phyloP scores from a whole-genome alignment of 2,113 vertebrate species.

The Alosa alosa region DNA sequence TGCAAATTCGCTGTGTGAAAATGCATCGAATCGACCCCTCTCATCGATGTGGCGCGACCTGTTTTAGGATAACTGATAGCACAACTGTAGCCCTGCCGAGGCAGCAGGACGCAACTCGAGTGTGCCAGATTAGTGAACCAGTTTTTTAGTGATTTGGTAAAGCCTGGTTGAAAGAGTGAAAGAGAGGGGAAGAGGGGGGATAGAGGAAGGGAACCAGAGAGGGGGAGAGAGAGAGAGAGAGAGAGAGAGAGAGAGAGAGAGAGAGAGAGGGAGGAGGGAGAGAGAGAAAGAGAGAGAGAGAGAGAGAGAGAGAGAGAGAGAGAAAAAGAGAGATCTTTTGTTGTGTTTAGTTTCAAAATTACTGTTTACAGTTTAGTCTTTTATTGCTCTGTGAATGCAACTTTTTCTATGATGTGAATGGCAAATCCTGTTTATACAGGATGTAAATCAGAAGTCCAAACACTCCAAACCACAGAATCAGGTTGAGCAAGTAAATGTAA shows the following conservation, averaged over 20 bases:
- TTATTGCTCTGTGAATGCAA: not conserved
- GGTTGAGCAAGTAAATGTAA: not conserved
- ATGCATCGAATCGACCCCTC: slow-evolving; percentile 19
- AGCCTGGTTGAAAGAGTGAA: not conserved
- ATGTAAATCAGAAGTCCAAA: slow-evolving; percentile 15
- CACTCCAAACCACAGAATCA: slow-evolving; percentile 27
- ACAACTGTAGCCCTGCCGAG: not conserved
- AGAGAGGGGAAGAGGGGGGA: not conserved
- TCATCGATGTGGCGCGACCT: slow-evolving; percentile 2
- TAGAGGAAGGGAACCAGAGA: not conserved
- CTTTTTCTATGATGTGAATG: not conserved
- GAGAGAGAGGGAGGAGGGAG: no score
- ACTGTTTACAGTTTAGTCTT: not conserved
- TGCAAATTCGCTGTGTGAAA: slow-evolving; percentile 12
- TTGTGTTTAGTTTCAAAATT: not conserved
- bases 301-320: not conserved
- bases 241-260: not conserved
- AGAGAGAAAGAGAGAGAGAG: not conserved
- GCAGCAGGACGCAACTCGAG: not conserved
- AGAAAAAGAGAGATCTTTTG: not conserved
- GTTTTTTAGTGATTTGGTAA: not conserved
- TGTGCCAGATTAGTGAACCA: not conserved
- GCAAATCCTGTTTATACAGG: not conserved
- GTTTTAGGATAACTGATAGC: slow-evolving; percentile 7
- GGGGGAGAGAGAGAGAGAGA: not conserved